These are phyloP conservation scores for Cydia pomonella DNA, from an alignment of 1,140 invertebrate species.

Conservation along the genomic window DNA sequence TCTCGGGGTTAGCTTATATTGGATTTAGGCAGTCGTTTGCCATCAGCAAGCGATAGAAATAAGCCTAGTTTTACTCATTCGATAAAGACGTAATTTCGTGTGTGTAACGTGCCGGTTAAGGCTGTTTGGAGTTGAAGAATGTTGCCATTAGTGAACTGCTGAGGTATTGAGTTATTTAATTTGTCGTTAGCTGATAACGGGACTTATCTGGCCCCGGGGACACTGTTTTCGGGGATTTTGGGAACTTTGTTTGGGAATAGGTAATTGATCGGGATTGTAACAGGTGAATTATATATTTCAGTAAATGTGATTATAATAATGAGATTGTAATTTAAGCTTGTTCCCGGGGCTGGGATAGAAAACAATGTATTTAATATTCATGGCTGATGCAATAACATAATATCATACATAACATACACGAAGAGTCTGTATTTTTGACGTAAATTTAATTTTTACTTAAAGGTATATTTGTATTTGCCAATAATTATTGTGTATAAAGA, in stretches of 20 bases:
- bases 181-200: slow-evolving; percentile 10
- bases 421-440: too few species aligned
- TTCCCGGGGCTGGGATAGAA: too few species aligned
- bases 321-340: too few species aligned
- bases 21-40: neutral
- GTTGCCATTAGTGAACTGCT: neutral
- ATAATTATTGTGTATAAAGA: too few species aligned
- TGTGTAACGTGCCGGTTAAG: neutral
- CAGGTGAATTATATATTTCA: too few species aligned
- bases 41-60: neutral
- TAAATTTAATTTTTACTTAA: too few species aligned
- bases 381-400: too few species aligned
- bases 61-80: neutral
- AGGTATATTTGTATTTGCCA: too few species aligned
- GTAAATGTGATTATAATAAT: too few species aligned
- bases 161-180: slow-evolving; percentile 11
- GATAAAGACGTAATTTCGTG: neutral
- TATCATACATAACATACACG: too few species aligned
- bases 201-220: neutral
- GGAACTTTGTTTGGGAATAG: neutral
- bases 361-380: too few species aligned
- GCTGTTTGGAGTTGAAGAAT: neutral
- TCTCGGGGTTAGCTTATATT: neutral
- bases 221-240: neutral
- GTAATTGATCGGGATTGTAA: neutral